These are phyloP conservation scores for Colletes collaris DNA, from an alignment of 2,888 invertebrate species.

Conservation along the genomic window DNA sequence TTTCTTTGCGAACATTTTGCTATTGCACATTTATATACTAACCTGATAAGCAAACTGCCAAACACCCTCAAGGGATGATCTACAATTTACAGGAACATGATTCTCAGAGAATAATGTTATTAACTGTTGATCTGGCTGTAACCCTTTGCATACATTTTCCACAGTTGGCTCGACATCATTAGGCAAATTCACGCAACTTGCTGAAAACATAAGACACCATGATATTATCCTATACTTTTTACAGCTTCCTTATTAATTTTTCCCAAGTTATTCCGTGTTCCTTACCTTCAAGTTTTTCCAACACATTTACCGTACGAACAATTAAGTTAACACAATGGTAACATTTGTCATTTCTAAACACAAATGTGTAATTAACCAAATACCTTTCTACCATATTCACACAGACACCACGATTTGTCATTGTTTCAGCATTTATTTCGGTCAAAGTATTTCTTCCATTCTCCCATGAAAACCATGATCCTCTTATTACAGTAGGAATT, in stretches of 20 bases:
- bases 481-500: constrained; percentile 91
- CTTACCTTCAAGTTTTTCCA: constrained; percentile 94
- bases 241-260: neutral
- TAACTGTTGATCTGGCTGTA: constrained; percentile 91
- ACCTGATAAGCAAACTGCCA: constrained; percentile 96
- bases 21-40: constrained; percentile 25
- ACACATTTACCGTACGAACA: constrained; percentile 93
- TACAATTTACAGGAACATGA: constrained; percentile 94
- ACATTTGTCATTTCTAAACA: constrained; percentile 88
- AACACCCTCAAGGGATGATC: constrained; percentile 97
- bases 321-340: constrained; percentile 93
- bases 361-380: constrained; percentile 93
- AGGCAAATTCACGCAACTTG: constrained; percentile 89
- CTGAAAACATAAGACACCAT: constrained; percentile 80
- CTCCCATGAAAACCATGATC: constrained; percentile 97
- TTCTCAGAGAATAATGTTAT: constrained; percentile 95
- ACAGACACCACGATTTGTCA: constrained; percentile 90
- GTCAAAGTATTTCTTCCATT: constrained; percentile 92
- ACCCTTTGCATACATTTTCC: constrained; percentile 89
- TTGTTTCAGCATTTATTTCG: constrained; percentile 91
- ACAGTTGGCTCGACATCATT: constrained; percentile 88
- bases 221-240: neutral
- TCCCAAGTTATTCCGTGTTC: neutral
- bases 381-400: constrained; percentile 89
- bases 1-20: neutral